These are phyloP conservation scores for Phyllotis vaccarum DNA, from an alignment of 2,797 vertebrate genomes.

Conservation along the genomic window DNA sequence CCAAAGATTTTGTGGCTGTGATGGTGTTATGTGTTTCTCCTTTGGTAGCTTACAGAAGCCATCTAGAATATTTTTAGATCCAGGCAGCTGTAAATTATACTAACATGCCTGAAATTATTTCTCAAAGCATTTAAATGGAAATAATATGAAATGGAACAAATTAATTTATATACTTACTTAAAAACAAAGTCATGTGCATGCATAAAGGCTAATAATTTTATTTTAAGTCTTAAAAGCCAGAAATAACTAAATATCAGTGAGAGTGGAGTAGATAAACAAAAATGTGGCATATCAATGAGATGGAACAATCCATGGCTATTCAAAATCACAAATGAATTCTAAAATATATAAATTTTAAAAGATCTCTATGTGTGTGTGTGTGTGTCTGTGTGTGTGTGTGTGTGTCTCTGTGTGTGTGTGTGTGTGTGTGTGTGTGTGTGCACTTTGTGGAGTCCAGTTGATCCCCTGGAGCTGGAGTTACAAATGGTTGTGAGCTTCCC, in stretches of 20 bases:
- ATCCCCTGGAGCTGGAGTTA: not conserved
- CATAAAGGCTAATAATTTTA: slow-evolving; percentile 27
- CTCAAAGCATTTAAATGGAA: slow-evolving; percentile 43
- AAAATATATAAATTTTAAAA: not conserved
- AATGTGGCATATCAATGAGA: not conserved
- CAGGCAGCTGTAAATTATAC: not conserved
- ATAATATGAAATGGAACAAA: slow-evolving; percentile 20
- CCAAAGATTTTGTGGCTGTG: not conserved
- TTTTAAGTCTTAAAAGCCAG: not conserved
- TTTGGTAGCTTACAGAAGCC: not conserved
- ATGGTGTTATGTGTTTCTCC: not conserved
- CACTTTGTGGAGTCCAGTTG: not conserved
- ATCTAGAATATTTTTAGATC: slow-evolving; percentile 55
- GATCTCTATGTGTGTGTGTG: not conserved
- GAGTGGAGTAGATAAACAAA: slow-evolving; percentile 27
- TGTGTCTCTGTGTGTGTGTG: not conserved
- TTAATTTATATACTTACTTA: slow-evolving; percentile 48
- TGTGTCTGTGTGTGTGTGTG: not conserved
- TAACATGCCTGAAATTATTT: not conserved
- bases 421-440: not conserved
- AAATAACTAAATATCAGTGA: slow-evolving; percentile 3
- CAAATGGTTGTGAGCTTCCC: not conserved
- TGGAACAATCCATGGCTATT: not conserved
- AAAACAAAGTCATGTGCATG: slow-evolving; percentile 38
- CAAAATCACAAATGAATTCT: slow-evolving; percentile 32